Percentiles rank a stretch among this genome's conserved stretches.
Conservation (phyloP, 2,797 vertebrate species). For the Saxicola maurus region DNA sequence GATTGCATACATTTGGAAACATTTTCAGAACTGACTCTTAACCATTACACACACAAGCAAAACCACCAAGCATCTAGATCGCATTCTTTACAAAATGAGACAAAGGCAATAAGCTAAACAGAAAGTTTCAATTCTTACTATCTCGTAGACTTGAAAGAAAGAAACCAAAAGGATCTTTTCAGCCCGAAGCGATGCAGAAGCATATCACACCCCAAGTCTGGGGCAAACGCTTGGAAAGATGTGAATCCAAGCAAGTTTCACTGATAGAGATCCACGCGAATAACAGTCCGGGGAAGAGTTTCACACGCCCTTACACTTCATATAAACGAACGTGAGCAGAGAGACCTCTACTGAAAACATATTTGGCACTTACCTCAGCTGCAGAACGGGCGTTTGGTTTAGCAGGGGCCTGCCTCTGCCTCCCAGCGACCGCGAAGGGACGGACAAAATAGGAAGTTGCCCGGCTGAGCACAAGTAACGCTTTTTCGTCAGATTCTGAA, state of each 20-base stretch:
- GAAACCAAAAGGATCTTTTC: not conserved
- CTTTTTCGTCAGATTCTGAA: not conserved
- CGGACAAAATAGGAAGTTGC: not conserved
- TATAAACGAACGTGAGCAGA: not conserved
- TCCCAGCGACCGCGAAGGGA: not conserved
- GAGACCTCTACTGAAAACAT: not conserved
- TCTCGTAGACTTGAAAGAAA: not conserved
- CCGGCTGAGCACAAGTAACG: fast-evolving
- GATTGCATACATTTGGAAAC: not conserved
- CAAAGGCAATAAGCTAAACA: fast-evolving
- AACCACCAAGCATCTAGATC: not conserved
- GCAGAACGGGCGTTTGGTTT: fast-evolving
- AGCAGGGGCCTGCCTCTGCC: too few species aligned
- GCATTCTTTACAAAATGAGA: not conserved
- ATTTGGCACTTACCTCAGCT: not conserved
- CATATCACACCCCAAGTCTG: fast-evolving
- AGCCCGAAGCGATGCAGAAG: fast-evolving
- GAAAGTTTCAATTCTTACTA: not conserved
- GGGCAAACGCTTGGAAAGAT: fast-evolving
- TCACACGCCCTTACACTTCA: not conserved
- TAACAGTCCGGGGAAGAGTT: fast-evolving
- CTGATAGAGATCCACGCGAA: fast-evolving
- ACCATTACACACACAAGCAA: not conserved
- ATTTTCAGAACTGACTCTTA: not conserved
- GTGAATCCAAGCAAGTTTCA: fast-evolving